Evolutionary conservation across 2,113 vertebrate species (phyloP), one percentile per base, ranked within the genome.

Genomic region (Pteruthius melanotis): DNA sequence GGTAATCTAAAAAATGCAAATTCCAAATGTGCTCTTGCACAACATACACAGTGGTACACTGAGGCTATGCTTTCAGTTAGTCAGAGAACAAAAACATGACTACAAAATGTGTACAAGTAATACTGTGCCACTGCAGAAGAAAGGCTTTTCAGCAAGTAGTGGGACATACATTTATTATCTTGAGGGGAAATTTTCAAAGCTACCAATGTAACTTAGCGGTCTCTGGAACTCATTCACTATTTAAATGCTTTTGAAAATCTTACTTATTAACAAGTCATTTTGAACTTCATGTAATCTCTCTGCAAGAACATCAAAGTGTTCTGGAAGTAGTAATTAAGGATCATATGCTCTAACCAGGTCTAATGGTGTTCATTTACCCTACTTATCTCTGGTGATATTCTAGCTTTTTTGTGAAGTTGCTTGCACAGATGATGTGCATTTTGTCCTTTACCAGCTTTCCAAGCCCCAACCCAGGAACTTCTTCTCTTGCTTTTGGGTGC

Each of bases 1-100:
- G 45, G 83, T 85, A 89, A 84, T 93, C 50, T 87, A 60, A 87
- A 96, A 84, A 83, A 61, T 72, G 88, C 70, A 85, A 83, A 92
- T 91, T 86, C 50, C 31, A 90, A 82, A 91, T 66, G 39, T 71
- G 49, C 85, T 53, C 28, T 90, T 92, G 66, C 71, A 66, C 63
- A 94, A 96, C 35, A 16, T 69, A 42, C 37, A 45, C 8, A 53
- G 66, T 90, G 63, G 72, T 65, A 87, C 87, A 88, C 60, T 66
- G 80, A 84, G 76, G 72, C 72, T 86, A 69, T 2, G 13, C 77
- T 90, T 95, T 95, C 83, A 80, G 50, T 92, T 74, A 72, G 61
- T 57, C 37, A 57, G 54, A 79, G 74, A 78, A 84, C 65, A 84
- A 93, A 83, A 93, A 61, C 54, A 71, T 14, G 74, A 59, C 81